These are phyloP conservation scores for Sinelater perroti DNA, from an alignment of 2,888 invertebrate genomes.

Conservation along the genomic window DNA sequence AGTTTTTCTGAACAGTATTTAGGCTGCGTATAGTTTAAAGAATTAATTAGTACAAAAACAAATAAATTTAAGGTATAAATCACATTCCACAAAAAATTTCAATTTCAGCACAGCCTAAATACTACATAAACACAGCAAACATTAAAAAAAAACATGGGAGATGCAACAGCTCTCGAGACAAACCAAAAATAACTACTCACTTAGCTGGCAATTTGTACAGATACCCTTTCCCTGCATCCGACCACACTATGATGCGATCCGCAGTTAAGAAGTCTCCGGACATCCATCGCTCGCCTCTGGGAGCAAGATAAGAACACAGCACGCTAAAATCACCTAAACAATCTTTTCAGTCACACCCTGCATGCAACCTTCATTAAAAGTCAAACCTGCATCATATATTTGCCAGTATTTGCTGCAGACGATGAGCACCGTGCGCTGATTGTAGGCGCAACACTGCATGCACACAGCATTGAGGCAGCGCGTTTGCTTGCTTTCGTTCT, in stretches of 20 bases:
- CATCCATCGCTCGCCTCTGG: conserved; percentile 90
- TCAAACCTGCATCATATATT: conserved; percentile 79
- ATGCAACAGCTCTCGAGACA: too few species aligned
- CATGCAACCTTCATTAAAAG: background rate
- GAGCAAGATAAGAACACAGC: conserved; percentile 90
- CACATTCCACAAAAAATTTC: too few species aligned
- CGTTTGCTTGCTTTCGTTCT: conserved; percentile 97
- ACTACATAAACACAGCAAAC: too few species aligned
- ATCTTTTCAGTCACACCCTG: conserved; percentile 1
- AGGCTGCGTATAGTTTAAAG: too few species aligned
- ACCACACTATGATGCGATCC: conserved; percentile 93
- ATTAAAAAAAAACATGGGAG: too few species aligned
- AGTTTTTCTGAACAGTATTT: too few species aligned
- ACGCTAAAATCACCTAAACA: conserved; percentile 91
- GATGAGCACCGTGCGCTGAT: conserved; percentile 95
- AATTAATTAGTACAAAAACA: too few species aligned
- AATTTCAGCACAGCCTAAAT: too few species aligned
- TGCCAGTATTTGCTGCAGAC: conserved; percentile 98
- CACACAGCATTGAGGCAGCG: conserved; percentile 92
- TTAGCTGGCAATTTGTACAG: conserved; percentile 95
- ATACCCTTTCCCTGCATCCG: conserved; percentile 95
- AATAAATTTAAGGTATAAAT: too few species aligned
- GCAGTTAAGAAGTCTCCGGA: conserved; percentile 94
- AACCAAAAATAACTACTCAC: conserved; percentile 72
- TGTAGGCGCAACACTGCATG: conserved; percentile 92